phyloP scores from a whole-genome alignment of 2,797 vertebrate species.

The Rhodeus uyekii region DNA sequence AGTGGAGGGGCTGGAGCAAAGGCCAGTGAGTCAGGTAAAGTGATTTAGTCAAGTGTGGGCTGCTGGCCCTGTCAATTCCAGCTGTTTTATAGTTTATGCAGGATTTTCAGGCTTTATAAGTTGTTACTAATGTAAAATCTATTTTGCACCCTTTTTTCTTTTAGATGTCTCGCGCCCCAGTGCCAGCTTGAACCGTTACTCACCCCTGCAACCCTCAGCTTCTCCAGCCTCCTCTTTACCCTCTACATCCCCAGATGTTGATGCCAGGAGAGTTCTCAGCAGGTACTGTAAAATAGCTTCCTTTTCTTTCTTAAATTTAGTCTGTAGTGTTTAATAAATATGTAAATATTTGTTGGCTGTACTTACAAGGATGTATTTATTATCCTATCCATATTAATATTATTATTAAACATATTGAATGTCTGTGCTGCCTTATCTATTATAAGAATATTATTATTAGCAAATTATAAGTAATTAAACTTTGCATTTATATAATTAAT shows the following conservation, averaged over 20 bases:
- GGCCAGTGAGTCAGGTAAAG: slow-evolving; percentile 90
- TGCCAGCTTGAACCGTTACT: slow-evolving; percentile 93
- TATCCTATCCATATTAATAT: not conserved
- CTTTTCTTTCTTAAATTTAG: not conserved
- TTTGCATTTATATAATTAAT: not conserved
- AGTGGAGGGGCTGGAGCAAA: slow-evolving; percentile 91
- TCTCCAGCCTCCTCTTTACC: slow-evolving; percentile 73
- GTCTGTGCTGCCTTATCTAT: not conserved
- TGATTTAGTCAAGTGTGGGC: not conserved
- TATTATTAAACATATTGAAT: not conserved
- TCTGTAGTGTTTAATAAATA: not conserved
- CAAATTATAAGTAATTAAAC: not conserved
- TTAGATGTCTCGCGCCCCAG: slow-evolving; percentile 88
- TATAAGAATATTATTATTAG: not conserved
- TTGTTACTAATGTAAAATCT: not conserved
- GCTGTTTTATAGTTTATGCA: not conserved
- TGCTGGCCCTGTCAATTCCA: not conserved
- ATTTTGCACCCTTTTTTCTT: not conserved
- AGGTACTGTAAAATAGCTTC: slow-evolving; percentile 73
- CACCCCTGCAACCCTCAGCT: slow-evolving; percentile 84
- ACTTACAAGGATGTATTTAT: not conserved
- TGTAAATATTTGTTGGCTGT: not conserved
- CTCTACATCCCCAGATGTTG: slow-evolving; percentile 78
- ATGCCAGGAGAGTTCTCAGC: slow-evolving; percentile 86
- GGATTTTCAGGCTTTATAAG: not conserved